Evolutionary conservation across 2,888 invertebrate genomes (phyloP).

Genomic region (Eilema depressum): DNA sequence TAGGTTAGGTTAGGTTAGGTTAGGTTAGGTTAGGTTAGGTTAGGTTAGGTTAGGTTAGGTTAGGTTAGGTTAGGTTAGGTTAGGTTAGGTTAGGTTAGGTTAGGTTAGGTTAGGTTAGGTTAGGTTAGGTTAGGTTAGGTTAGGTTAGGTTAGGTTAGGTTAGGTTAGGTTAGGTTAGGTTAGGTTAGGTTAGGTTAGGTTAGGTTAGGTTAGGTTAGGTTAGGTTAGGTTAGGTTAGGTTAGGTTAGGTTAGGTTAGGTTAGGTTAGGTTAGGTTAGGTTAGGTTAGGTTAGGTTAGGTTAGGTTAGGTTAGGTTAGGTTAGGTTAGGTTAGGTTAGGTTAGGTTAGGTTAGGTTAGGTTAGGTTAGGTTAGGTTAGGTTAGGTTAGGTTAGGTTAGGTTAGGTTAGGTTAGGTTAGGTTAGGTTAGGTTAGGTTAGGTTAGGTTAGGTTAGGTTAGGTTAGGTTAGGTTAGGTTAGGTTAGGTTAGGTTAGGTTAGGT

Average conservation of each 20-base stretch:
- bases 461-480: slow-evolving; percentile 24
- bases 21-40: slow-evolving; percentile 33
- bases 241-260: slow-evolving; percentile 16
- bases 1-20: slow-evolving; percentile 35
- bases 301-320: slow-evolving; percentile 16
- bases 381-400: slow-evolving; percentile 9
- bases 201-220: slow-evolving; percentile 26
- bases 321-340: slow-evolving; percentile 15
- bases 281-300: not conserved
- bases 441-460: slow-evolving; percentile 27
- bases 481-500: slow-evolving; percentile 11
- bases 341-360: slow-evolving; percentile 26
- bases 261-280: slow-evolving; percentile 5
- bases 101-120: slow-evolving; percentile 48
- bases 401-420: slow-evolving; percentile 9
- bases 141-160: slow-evolving; percentile 23
- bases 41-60: slow-evolving; percentile 1
- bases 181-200: slow-evolving; percentile 36
- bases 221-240: slow-evolving; percentile 40
- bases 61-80: slow-evolving; percentile 45
- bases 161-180: slow-evolving; percentile 40
- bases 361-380: slow-evolving; percentile 24
- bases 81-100: slow-evolving; percentile 45
- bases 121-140: slow-evolving; percentile 42
- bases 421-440: slow-evolving; percentile 25